phyloP scores from a whole-genome alignment of 2,888 invertebrate genomes.

The Vesta saturnalis region DNA sequence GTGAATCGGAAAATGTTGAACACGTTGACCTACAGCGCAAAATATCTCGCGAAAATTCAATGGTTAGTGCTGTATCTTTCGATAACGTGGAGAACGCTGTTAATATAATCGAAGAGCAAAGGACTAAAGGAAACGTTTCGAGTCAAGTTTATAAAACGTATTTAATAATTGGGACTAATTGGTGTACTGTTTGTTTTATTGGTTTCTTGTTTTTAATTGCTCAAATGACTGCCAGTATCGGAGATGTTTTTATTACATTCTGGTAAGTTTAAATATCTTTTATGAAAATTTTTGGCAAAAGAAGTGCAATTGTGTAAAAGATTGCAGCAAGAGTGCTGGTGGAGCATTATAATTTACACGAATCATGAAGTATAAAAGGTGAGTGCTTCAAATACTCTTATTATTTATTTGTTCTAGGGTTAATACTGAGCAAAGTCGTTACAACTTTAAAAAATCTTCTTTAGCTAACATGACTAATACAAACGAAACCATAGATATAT shows the following conservation, averaged over 20 bases:
- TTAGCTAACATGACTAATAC: background rate
- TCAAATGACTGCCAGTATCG: conserved; percentile 78
- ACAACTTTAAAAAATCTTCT: background rate
- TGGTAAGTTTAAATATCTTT: conserved; percentile 68
- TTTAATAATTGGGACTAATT: conserved; percentile 78
- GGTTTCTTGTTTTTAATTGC: conserved; percentile 72
- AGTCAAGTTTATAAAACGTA: conserved; percentile 73
- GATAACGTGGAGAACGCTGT: conserved; percentile 63
- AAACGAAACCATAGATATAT: background rate
- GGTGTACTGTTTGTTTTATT: conserved; percentile 70
- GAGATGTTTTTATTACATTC: conserved; percentile 83
- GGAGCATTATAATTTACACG: too few species aligned
- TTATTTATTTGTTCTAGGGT: background rate
- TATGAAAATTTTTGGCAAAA: too few species aligned
- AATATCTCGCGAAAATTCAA: conserved; percentile 83
- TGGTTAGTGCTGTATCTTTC: conserved; percentile 64
- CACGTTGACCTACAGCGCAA: conserved; percentile 69
- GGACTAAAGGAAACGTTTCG: conserved; percentile 68
- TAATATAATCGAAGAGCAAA: conserved; percentile 67
- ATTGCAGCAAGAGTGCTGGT: too few species aligned
- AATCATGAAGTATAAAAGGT: too few species aligned
- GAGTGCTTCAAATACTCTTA: background rate
- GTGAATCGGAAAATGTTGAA: conserved; percentile 10
- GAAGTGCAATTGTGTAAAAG: too few species aligned
- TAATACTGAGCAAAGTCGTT: background rate